phyloP scores from a whole-genome alignment of 2,113 vertebrate genomes.

The Perccottus glenii region DNA sequence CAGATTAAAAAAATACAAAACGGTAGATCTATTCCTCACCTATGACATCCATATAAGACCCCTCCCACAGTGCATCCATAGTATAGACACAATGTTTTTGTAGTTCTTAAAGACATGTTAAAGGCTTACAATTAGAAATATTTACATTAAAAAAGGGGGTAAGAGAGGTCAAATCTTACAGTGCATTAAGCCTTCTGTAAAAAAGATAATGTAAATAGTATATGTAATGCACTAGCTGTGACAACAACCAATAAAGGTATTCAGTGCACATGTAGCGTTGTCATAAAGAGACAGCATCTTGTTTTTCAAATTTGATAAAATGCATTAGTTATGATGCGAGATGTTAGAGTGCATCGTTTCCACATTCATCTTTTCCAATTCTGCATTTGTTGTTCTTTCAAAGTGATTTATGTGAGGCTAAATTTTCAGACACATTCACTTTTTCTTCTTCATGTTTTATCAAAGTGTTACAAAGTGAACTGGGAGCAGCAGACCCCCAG shows the following conservation, averaged over 20 bases:
- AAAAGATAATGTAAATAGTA: too few relatives aligned
- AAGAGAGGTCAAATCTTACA: background rate
- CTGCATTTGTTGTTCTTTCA: constrained; percentile 21
- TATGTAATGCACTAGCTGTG: too few relatives aligned
- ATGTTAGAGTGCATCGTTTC: background rate
- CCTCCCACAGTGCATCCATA: constrained; percentile 14
- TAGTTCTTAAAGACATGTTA: background rate
- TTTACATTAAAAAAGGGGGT: background rate
- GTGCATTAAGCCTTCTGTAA: too few relatives aligned
- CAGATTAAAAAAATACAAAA: constrained; percentile 21
- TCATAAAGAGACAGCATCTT: background rate
- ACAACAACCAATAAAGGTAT: too few relatives aligned
- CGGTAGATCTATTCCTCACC: constrained; percentile 17
- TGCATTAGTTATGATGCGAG: background rate
- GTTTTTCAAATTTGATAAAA: background rate
- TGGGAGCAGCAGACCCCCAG: constrained; percentile 48
- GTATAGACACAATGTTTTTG: constrained; percentile 10
- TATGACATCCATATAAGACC: background rate
- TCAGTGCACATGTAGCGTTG: background rate
- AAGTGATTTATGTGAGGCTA: constrained; percentile 21
- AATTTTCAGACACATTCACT: constrained; percentile 21
- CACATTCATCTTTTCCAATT: background rate
- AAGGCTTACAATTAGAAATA: background rate
- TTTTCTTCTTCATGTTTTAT: constrained; percentile 38
- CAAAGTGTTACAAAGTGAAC: constrained; percentile 55